These are phyloP conservation scores for Halichoerus grypus DNA, from an alignment of 2,113 vertebrate species.

Conservation along the genomic window DNA sequence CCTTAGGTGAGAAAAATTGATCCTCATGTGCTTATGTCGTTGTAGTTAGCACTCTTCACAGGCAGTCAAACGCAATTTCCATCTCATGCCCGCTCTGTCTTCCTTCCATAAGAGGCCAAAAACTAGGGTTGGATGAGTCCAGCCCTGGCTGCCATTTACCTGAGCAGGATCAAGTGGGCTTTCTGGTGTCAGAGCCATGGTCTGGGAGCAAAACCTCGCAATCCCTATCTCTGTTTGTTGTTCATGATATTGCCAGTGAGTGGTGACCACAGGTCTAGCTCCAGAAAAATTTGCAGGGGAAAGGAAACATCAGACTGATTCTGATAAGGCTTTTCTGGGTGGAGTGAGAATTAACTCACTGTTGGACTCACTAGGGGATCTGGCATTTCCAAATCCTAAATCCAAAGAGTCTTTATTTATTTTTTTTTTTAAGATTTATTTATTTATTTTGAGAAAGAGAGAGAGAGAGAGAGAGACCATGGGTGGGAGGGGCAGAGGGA, in stretches of 20 bases:
- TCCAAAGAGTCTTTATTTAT: background rate
- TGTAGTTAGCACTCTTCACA: background rate
- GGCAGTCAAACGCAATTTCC: background rate
- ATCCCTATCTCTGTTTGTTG: background rate
- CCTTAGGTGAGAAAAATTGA: background rate
- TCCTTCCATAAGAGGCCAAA: background rate
- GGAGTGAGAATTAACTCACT: background rate
- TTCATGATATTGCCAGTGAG: background rate
- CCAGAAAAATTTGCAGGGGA: background rate
- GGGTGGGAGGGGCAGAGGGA: background rate
- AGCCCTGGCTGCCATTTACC: background rate
- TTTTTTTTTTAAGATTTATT: background rate
- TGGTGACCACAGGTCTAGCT: background rate
- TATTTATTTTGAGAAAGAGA: background rate
- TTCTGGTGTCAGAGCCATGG: background rate
- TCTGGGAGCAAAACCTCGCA: background rate
- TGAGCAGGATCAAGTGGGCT: background rate
- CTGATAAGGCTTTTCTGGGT: background rate
- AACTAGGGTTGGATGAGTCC: background rate
- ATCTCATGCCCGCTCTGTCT: background rate
- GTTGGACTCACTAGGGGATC: background rate
- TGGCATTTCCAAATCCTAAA: background rate
- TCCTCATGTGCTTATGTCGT: background rate
- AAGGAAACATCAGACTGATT: background rate
- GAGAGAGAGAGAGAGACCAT: background rate